phyloP scores from a whole-genome alignment of 2,888 invertebrate genomes.

The Carcina quercana region DNA sequence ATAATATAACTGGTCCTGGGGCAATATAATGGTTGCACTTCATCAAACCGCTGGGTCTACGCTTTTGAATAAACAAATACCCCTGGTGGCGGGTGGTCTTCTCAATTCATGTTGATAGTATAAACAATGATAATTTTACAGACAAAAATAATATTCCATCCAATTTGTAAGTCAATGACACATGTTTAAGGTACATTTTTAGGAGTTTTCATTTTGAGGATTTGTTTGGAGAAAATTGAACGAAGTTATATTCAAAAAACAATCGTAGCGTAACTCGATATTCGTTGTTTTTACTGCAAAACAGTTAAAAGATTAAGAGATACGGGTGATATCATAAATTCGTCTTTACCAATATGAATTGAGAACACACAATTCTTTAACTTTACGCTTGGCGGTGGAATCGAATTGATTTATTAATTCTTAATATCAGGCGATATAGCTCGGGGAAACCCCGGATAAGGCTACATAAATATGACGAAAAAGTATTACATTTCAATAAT shows the following conservation, averaged over 20 bases:
- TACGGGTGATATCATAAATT: too few species aligned
- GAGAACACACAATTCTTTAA: constrained; percentile 29
- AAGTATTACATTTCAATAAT: too few species aligned
- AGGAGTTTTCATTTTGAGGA: constrained; percentile 17
- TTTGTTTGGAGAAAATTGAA: not conserved
- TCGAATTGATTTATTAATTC: too few species aligned
- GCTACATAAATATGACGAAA: not conserved
- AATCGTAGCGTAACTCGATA: not conserved
- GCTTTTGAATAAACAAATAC: constrained; percentile 40
- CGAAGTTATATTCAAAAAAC: not conserved
- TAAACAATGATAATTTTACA: not conserved
- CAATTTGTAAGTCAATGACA: not conserved
- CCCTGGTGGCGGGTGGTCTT: constrained; percentile 61
- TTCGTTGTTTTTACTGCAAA: too few species aligned
- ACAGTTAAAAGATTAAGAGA: too few species aligned
- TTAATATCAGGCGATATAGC: not conserved
- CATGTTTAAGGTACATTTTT: constrained; percentile 6
- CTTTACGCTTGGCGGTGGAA: constrained; percentile 40
- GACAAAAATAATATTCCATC: not conserved
- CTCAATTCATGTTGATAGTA: not conserved
- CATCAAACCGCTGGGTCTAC: constrained; percentile 47
- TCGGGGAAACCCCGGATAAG: not conserved
- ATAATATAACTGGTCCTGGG: constrained; percentile 14
- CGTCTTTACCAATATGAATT: too few species aligned
- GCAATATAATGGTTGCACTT: constrained; percentile 33